These are phyloP conservation scores for Castor canadensis DNA, from an alignment of 2,113 vertebrate genomes.

Conservation along the genomic window DNA sequence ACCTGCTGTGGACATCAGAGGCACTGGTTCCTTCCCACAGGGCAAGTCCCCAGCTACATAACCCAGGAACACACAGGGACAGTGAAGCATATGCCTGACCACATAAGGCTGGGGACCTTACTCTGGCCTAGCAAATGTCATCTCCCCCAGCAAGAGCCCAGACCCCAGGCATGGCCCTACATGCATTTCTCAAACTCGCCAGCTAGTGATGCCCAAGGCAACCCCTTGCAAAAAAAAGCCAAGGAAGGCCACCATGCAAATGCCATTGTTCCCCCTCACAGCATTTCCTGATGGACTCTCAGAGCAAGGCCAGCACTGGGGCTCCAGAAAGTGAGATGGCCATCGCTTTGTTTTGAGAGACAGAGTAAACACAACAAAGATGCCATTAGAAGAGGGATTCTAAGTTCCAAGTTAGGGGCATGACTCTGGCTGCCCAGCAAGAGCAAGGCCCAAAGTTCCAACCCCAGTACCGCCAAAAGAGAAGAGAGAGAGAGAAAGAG, in stretches of 20 bases:
- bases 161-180: not conserved
- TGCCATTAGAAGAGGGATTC: not conserved
- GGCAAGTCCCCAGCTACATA: not conserved
- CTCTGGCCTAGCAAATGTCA: rapidly evolving
- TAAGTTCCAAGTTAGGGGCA: too few relatives aligned
- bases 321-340: not conserved
- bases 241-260: not conserved
- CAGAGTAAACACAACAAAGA: not conserved
- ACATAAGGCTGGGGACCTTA: rapidly evolving
- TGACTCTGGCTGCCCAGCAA: too few relatives aligned
- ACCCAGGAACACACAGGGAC: too few relatives aligned
- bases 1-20: not conserved
- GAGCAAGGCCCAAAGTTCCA: too few relatives aligned
- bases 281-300: not conserved
- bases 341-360: not conserved
- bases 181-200: not conserved
- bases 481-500: too few relatives aligned
- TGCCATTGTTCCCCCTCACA: rapidly evolving
- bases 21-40: not conserved
- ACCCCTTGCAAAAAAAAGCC: not conserved
- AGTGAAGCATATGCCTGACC: not conserved
- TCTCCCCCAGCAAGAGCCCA: not conserved
- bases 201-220: not conserved
- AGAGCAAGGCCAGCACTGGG: not conserved
- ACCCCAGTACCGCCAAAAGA: too few relatives aligned